Conservation (phyloP, 2,888 invertebrate genomes). For the Masnerella sp. region DNA sequence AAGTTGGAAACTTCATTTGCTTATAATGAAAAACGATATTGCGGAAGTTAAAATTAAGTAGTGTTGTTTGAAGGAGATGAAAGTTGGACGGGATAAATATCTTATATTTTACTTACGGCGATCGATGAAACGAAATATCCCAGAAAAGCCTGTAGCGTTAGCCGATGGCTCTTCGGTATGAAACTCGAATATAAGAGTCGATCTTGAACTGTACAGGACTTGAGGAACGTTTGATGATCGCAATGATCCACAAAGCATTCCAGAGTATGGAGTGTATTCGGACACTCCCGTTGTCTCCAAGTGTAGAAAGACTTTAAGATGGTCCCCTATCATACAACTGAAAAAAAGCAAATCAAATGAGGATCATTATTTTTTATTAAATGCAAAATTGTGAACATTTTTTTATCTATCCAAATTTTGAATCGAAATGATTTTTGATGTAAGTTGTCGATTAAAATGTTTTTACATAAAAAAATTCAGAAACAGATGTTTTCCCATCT, state of each 20-base stretch:
- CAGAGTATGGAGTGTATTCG: constrained; percentile 87
- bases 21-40: constrained; percentile 39
- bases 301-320: constrained; percentile 87
- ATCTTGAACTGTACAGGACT: constrained; percentile 86
- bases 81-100: constrained; percentile 43
- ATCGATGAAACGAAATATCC: constrained; percentile 87
- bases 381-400: no score
- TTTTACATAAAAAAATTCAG: no score
- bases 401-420: no score
- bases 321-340: constrained; percentile 88
- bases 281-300: constrained; percentile 85
- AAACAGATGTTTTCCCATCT: no score
- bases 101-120: constrained; percentile 81
- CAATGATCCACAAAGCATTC: constrained; percentile 84
- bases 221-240: constrained; percentile 82
- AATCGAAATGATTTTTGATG: no score
- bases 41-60: constrained; percentile 34
- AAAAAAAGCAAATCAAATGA: constrained; percentile 69
- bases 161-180: constrained; percentile 80
- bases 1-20: constrained; percentile 20
- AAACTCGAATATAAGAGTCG: constrained; percentile 86
- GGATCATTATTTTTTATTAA: no score
- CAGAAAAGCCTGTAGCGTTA: constrained; percentile 85
- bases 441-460: no score
- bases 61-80: constrained; percentile 32